phyloP scores from a whole-genome alignment of 2,888 invertebrate species.

The Drosophila paramelanica region DNA sequence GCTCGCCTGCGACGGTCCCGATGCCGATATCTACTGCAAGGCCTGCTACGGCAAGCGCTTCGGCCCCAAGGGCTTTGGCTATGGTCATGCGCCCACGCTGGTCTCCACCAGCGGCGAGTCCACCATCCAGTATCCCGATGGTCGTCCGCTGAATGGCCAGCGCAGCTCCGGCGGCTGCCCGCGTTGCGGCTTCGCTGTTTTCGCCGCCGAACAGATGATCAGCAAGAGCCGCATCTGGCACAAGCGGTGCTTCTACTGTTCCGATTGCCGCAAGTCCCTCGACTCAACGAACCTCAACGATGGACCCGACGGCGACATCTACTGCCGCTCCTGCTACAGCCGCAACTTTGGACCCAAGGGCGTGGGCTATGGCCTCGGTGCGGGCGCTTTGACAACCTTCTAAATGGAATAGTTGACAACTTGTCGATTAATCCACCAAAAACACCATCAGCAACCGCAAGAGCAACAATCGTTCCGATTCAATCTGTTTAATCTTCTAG shows the following conservation, averaged over 20 bases:
- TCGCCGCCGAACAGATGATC: conserved; percentile 98
- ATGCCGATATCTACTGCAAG: conserved; percentile 96
- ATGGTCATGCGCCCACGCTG: conserved; percentile 94
- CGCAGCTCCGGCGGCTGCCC: conserved; percentile 93
- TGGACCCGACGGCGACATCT: conserved; percentile 96
- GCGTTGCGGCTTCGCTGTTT: conserved; percentile 95
- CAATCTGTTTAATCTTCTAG: conserved; percentile 36
- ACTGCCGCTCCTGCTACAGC: conserved; percentile 95
- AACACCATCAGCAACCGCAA: conserved; percentile 6
- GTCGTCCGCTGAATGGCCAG: conserved; percentile 90
- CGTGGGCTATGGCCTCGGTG: conserved; percentile 95
- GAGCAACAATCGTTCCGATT: conserved; percentile 57
- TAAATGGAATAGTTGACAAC: conserved; percentile 86
- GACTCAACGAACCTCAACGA: conserved; percentile 96
- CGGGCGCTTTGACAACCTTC: conserved; percentile 95
- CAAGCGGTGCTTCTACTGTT: conserved; percentile 96
- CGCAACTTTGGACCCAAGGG: conserved; percentile 95
- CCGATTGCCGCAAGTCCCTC: conserved; percentile 93
- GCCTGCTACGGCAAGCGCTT: conserved; percentile 96
- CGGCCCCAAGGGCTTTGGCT: conserved; percentile 96
- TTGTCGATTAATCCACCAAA: conserved; percentile 4
- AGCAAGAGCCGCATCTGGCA: conserved; percentile 97
- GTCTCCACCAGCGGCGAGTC: conserved; percentile 91
- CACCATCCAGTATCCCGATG: conserved; percentile 89
- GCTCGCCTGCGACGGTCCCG: conserved; percentile 96